Base-by-base conservation (phyloP, 2,113 vertebrate species). In the Passer montanus region DNA sequence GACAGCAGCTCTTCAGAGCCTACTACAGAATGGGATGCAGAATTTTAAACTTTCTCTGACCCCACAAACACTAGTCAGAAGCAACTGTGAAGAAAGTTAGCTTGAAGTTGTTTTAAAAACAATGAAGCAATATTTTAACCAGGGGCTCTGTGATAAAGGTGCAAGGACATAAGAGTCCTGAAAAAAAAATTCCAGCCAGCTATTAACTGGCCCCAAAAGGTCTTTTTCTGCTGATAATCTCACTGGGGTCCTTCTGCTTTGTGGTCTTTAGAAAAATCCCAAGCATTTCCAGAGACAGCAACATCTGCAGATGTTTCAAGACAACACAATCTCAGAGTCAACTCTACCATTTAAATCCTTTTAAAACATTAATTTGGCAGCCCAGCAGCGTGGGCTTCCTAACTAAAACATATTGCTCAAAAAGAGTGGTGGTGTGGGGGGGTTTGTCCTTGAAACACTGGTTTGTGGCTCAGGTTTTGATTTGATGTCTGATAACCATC, bases 221-320 rank as follows among this genome's bases (percentile, higher is more conserved):
- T 50, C 46, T 37, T 84, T 88, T 84, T 81, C 85, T 92, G 63
- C 59, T 63, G 92, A 81, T 74, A 55, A 77, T 47, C 27, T 73
- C 88, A 35, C 43, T 6, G 0, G 2, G 50, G 76, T 84, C 76
- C 72, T 90, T 93, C 91, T 90, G 68, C 76, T 89, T 31, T 58
- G 84, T 15, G 87, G 69, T 20, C 89, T 90, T 44, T 8, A 78
- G 37, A 88, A 84, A 93, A 96, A 92, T 93, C 60, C 37, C 76
- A 89, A 72, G 66, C n/a, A 81, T 84, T 86, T 86, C 68, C 88
- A 94, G 66, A 64, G 88, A 49, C 41, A 39, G 30, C 28, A 94
- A 92, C 86, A 79, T 90, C 86, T 84, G 92, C 90, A 93, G 80
- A 84, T 89, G 83, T 64, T 84, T 74, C n/a, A 91, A 67, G 84